phyloP scores from a whole-genome alignment of 2,797 vertebrate species.

The Chaenodraco wilsoni region DNA sequence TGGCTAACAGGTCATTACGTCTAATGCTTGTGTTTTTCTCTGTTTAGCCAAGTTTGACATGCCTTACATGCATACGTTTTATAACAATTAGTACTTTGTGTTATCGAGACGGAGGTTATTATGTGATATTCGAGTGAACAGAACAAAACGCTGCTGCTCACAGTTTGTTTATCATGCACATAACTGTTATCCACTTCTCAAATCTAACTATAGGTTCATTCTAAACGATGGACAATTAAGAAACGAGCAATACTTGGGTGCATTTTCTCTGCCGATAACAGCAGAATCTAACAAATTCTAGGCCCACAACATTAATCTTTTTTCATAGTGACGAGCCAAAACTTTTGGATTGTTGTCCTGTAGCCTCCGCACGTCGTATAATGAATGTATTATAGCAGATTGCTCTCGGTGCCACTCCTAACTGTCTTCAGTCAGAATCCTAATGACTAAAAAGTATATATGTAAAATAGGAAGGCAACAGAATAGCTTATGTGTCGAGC shows the following conservation, averaged over 20 bases:
- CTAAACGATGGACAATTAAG: background rate
- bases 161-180: constrained; percentile 1
- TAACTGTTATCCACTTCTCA: too few species aligned
- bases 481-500: constrained; percentile 15
- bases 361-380: background rate
- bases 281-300: background rate
- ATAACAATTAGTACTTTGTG: background rate
- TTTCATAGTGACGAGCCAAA: constrained; percentile 33
- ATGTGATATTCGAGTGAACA: background rate
- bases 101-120: rapidly evolving
- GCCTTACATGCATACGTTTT: background rate
- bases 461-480: background rate
- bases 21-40: constrained; percentile 51
- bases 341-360: constrained; percentile 57
- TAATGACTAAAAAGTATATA: background rate
- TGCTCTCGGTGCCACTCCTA: background rate
- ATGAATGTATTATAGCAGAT: background rate
- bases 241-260: background rate
- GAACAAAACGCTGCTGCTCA: background rate
- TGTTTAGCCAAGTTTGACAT: constrained; percentile 12
- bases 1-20: constrained; percentile 66
- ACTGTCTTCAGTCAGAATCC: background rate
- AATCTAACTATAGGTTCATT: background rate
- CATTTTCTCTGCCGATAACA: background rate
- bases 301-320: background rate